Base-by-base conservation (phyloP, 2,888 invertebrate genomes). In the Brachycybe producta region DNA sequence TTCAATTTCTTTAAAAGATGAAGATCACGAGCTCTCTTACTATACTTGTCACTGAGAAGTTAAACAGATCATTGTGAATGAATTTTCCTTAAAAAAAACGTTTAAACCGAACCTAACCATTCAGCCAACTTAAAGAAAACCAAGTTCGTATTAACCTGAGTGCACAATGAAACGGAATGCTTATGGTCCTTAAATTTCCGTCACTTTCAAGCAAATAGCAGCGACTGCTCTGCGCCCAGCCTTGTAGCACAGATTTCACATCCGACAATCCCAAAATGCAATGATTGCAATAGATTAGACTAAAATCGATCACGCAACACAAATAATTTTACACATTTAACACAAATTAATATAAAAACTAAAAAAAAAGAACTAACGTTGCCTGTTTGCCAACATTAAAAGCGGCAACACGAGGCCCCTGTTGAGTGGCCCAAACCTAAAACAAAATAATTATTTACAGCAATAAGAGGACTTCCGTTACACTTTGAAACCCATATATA, bases 101-200 rank as follows among this genome's bases (percentile, higher is more conserved):
- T 17, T 21, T 8, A 41, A 39, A 41, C n/a, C n/a, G n/a, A n/a
- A n/a, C n/a, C n/a, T n/a, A n/a, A n/a, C n/a, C 19, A 52, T 15
- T 46, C 30, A n/a, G 5, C 30, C 21, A 13, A 54, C 17, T 35
- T 15, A 21, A 41, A 21, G 26, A 24, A 52, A 27, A 26, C 39
- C 32, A 43, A 32, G 36, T 17, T 21, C 55, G n/a, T n/a, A n/a
- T 59, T 58, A 61, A 73, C 73, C 70, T 73, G 35, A 94, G 71
- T 0, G 88, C 83, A 65, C 82, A 84, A 67, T 91, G 91, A 66
- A 92, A 95, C 23, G 95, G 95, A 59, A 94, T 80, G 54, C 74
- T 71, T 55, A 94, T 76, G 62, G 82, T 83, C 64, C 84, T 87
- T 1, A 94, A 66, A 60, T 78, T 76, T 0, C 87, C 86, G 63